Evolutionary conservation across 2,888 invertebrate genomes (phyloP).

Genomic region (Parapristionchus giblindavisi): DNA sequence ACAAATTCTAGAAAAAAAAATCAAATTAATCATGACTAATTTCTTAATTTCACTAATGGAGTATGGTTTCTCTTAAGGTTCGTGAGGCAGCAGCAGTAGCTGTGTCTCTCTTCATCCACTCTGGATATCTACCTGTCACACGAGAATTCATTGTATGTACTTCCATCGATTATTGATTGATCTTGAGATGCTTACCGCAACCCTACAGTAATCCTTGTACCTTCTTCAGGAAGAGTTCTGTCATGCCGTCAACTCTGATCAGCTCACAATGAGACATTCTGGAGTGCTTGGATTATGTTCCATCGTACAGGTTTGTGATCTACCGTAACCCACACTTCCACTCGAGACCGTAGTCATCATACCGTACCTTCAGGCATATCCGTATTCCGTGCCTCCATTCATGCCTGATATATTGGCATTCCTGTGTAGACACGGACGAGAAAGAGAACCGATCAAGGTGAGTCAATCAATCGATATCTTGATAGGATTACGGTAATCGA

Average conservation of each 20-base stretch:
- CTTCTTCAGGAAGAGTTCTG: constrained; percentile 46
- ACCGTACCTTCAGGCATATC: constrained; percentile 83
- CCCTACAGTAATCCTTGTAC: too few relatives aligned
- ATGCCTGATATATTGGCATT: constrained; percentile 83
- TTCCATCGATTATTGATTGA: background rate
- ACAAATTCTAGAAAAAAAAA: too few relatives aligned
- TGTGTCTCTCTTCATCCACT: constrained; percentile 86
- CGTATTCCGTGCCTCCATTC: constrained; percentile 84
- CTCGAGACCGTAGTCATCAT: background rate
- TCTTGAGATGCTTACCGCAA: too few relatives aligned
- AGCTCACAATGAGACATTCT: constrained; percentile 76
- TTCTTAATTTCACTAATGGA: background rate
- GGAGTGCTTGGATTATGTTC: constrained; percentile 89
- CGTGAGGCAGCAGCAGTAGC: constrained; percentile 84
- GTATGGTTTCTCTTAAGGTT: constrained; percentile 73
- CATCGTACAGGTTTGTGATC: constrained; percentile 22
- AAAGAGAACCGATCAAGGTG: constrained; percentile 63
- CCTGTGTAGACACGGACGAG: constrained; percentile 83
- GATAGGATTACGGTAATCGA: background rate
- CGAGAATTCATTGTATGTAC: constrained; percentile 52
- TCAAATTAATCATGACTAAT: too few relatives aligned
- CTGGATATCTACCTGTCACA: constrained; percentile 78
- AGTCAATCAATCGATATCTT: background rate
- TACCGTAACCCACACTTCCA: background rate
- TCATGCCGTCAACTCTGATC: constrained; percentile 44